These are phyloP conservation scores for Trialeurodes vaporariorum DNA, from an alignment of 1,140 invertebrate genomes.

Conservation along the genomic window DNA sequence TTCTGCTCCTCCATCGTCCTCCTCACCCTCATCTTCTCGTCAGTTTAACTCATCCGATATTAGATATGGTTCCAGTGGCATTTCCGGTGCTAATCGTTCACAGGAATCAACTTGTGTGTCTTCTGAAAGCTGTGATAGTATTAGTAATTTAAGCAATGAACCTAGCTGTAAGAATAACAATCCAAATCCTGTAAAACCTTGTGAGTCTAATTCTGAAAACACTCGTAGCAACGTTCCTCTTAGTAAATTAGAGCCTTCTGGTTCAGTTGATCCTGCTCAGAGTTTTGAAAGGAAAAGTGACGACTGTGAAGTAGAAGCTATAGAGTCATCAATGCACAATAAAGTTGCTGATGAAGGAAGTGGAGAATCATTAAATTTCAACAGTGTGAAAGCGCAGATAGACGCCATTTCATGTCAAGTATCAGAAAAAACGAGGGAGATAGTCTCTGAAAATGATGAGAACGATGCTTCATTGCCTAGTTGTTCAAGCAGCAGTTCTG, in stretches of 20 bases:
- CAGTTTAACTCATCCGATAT: too few relatives aligned
- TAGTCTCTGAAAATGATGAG: background rate
- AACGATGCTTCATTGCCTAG: background rate
- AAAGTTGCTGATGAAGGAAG: background rate
- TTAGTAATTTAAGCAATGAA: background rate
- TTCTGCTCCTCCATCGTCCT: background rate
- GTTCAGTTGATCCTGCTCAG: background rate
- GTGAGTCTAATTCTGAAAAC: background rate
- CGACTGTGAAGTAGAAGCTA: too few relatives aligned
- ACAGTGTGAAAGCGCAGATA: background rate
- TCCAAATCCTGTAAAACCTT: background rate
- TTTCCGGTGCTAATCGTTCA: background rate
- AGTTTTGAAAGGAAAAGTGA: too few relatives aligned
- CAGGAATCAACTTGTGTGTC: background rate
- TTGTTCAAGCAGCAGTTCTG: background rate
- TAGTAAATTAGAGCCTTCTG: background rate
- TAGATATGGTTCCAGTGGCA: background rate
- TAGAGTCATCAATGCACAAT: too few relatives aligned
- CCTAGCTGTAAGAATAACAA: background rate
- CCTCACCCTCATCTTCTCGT: background rate
- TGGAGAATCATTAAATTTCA: background rate
- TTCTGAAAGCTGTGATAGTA: background rate
- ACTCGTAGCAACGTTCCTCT: background rate
- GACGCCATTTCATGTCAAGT: background rate
- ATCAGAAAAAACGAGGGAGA: background rate